A percentile compares a stretch with the other conserved stretches of the same genome.
These are phyloP conservation scores for Zeuzera pyrina DNA, from an alignment of 2,888 invertebrate genomes.

Conservation along the genomic window DNA sequence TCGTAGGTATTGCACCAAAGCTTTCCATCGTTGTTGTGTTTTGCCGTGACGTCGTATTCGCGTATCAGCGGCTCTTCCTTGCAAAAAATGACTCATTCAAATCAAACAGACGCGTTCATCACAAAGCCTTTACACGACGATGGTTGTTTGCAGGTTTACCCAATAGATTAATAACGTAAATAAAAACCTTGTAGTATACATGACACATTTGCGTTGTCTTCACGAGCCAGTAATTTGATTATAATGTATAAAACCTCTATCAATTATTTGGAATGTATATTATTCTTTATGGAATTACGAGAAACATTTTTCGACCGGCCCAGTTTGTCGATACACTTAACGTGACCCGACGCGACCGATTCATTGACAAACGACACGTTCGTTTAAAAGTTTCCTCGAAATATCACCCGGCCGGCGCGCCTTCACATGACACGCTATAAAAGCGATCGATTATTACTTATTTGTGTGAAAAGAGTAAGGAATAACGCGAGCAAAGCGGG, in stretches of 20 bases:
- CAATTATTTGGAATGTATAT: no score
- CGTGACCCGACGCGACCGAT: constrained; percentile 35
- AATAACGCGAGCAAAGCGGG: constrained; percentile 38
- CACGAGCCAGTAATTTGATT: no score
- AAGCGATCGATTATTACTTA: constrained; percentile 71
- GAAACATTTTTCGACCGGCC: constrained; percentile 23
- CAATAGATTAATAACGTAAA: constrained; percentile 49
- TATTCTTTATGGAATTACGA: no score
- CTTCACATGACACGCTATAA: constrained; percentile 60
- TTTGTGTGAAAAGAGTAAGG: constrained; percentile 71
- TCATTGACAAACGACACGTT: constrained; percentile 41
- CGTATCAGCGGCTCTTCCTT: constrained; percentile 37
- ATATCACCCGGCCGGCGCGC: constrained; percentile 48
- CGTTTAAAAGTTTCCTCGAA: constrained; percentile 58
- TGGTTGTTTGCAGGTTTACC: constrained; percentile 51
- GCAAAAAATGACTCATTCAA: constrained; percentile 57
- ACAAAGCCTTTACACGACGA: constrained; percentile 58
- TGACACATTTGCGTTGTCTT: constrained; percentile 33
- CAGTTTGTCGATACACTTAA: constrained; percentile 55
- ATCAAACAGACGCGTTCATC: constrained; percentile 42
- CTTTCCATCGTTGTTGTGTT: constrained; percentile 18
- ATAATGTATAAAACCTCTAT: no score
- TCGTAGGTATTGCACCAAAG: constrained; percentile 1
- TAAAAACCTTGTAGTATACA: constrained; percentile 44
- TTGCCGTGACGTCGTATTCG: constrained; percentile 29